These are phyloP conservation scores for Carollia perspicillata DNA, from an alignment of 2,113 vertebrate species.

Conservation along the genomic window DNA sequence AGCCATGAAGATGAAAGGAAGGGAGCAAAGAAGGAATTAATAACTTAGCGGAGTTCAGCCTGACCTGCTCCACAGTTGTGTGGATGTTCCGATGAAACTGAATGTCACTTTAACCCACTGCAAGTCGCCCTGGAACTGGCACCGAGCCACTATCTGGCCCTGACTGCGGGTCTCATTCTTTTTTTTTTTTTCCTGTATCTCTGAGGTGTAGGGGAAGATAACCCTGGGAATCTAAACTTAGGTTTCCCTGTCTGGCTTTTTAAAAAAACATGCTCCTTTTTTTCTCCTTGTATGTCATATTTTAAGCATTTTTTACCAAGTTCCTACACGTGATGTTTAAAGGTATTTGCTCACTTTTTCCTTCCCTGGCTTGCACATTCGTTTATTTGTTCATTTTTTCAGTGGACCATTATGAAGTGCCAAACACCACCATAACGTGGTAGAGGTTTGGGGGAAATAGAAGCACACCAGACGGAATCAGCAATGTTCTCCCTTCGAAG, in stretches of 20 bases:
- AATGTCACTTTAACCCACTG: constrained; percentile 48
- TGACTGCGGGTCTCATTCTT: background rate
- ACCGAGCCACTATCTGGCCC: constrained; percentile 2
- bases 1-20: constrained; percentile 58
- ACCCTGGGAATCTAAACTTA: background rate
- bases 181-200: background rate
- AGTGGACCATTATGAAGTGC: background rate
- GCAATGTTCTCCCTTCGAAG: background rate
- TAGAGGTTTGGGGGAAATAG: background rate
- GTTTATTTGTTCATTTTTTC: background rate
- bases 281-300: background rate
- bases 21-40: constrained; percentile 46
- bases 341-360: background rate
- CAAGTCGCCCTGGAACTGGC: background rate
- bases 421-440: background rate
- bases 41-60: background rate
- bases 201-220: background rate
- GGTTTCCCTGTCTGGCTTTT: background rate
- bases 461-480: background rate
- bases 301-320: background rate
- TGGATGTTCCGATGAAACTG: constrained; percentile 21
- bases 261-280: background rate
- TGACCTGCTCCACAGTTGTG: constrained; percentile 34
- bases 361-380: background rate
- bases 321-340: background rate